Base-by-base conservation (phyloP, 2,888 invertebrate genomes). In the Mamestra brassicae region DNA sequence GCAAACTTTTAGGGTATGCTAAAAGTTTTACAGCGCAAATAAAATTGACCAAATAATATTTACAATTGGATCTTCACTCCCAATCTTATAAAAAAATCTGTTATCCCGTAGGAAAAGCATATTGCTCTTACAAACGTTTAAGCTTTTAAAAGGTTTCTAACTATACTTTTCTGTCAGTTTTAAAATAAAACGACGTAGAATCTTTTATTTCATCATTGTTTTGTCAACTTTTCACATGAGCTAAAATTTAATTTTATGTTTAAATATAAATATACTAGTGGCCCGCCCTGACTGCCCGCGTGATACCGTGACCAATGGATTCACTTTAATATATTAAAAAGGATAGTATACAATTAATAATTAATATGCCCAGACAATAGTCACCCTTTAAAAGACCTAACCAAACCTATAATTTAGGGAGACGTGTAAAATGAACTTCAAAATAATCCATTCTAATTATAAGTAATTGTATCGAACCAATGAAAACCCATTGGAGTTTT, bases 371-470 rank as follows among this genome's bases (percentile, higher is more conserved):
- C 26, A 64, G 26, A 69, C 45, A 55, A 54, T 34, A 76, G 15
- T 4, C 34, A 47, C 15, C 70, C 61, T 70, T 55, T 66, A 64
- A 67, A 63, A 11, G 55, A 34, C 50, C 11, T 65, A 38, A 58
- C 34, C 68, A 26, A 71, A 42, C 42, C 42, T 66, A 38, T n/a
- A 62, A 77, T 69, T 60, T 64, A 1, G n/a, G 34, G 17, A 54
- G 36, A 68, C 62, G 42, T 52, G 7, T 45, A 1, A 52, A 38
- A 54, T 36, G 13, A 63, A 72, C 62, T 67, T 84, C 50, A 54
- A 50, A 63, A 76, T 76, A 63, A 84, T 70, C 73, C 47, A 57
- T 71, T 62, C 64, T 76, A 87, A 86, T 88, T 80, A 76, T 66
- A 73, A 86, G 64, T 68, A 70, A 76, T 62, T 82, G 64, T 80